Conservation (phyloP, 2,113 vertebrate genomes). For the Panthera uncia region DNA sequence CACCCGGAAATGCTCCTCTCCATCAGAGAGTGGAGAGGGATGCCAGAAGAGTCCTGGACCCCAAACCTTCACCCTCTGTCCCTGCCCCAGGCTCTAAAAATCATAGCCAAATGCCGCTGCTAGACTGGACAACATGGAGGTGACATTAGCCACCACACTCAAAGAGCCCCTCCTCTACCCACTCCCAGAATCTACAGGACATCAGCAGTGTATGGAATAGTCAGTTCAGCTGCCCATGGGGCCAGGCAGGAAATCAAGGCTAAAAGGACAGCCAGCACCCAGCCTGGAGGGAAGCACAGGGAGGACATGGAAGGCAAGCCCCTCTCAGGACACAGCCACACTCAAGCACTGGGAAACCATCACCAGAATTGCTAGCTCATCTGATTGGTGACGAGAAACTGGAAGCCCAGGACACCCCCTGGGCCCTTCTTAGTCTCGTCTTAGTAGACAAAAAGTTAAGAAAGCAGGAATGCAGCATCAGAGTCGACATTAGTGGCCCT, state of each 20-base stretch:
- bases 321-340: neutral
- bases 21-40: neutral
- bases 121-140: neutral
- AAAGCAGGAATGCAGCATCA: neutral
- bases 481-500: neutral
- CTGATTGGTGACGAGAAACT: neutral
- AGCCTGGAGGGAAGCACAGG: neutral
- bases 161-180: neutral
- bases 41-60: neutral
- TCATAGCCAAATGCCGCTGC: neutral
- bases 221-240: neutral
- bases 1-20: neutral
- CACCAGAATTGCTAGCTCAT: neutral
- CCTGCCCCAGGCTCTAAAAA: neutral
- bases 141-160: neutral
- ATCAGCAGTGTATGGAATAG: neutral
- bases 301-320: neutral
- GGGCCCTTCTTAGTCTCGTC: neutral
- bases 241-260: neutral
- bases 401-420: neutral
- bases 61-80: neutral
- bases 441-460: neutral
- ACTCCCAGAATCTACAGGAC: neutral
- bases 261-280: neutral
- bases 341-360: neutral